Base-by-base conservation (phyloP, 2,888 invertebrate genomes). In the Schizotus pectinicornis region DNA sequence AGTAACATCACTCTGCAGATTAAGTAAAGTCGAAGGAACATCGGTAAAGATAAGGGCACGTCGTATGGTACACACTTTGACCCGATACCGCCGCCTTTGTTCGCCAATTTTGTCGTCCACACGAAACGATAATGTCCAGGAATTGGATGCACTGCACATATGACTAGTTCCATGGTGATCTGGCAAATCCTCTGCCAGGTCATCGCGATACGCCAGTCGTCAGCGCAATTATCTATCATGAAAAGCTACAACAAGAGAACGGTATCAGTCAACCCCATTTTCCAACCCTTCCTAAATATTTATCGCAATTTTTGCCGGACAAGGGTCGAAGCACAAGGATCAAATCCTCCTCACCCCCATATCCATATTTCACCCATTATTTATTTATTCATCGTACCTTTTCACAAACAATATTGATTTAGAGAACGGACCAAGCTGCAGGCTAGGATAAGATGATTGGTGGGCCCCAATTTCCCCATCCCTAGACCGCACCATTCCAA, bases 201-300 rank as follows among this genome's bases (percentile, higher is more conserved):
- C 92, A 99, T 96, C 75, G 98, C 98, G 83, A 99, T 99, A 79
- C 98, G 88, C 99, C 99, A 99, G 85, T 99, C 99, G 81, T 99
- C 99, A 68, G 98, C 97, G 84, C 98, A 98, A 86, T 99, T 99
- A 88, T 99, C 98, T 84, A 98, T 97, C 93, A 98, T 98, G 86
- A 98, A 99, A 84, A 99, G 88, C 98, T 99, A 88, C 39, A 86
- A 85, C 58, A 64, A 33, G 36, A n/a, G 8, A 41, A 41, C 8
- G 8, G 7, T n/a, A 41, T 22, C n/a, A 11, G n/a, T 41, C 36
- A 22, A 34, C 13, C 8, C 36, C 35, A 41, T 41, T 41, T 46
- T 46, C n/a, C 11, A 46, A 22, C 22, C 5, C 22, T 22, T 5
- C 22, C 22, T 22, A 22, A 22, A 22, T 22, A 22, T 22, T 22